Base-by-base conservation (phyloP, 2,888 invertebrate species). In the Tenthredo amoena region DNA sequence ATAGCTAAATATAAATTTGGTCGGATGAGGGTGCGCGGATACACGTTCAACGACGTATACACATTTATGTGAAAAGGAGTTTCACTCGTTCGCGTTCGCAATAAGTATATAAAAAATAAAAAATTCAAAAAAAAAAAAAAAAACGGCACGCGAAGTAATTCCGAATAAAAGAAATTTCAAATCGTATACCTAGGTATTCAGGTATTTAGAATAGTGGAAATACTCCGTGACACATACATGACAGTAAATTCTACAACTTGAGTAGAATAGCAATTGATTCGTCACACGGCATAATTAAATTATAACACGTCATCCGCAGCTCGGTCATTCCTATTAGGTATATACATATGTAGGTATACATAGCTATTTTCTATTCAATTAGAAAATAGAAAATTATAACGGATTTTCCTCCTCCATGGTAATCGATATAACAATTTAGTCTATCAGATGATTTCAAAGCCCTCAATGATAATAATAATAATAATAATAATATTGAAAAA, bases 1-100 rank as follows among this genome's bases (percentile, higher is more conserved):
- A 77, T 77, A 77, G 50, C 76, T 40, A 55, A 77, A 76, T 40
- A 47, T 47, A 76, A 76, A 76, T 76, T 55, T 34, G 26, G 47
- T 31, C 9, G 72, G 40, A 43, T 40, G 43, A 18, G 12, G 31
- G 68, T 68, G 34, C 34, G 34, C 26, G 18, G 1, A 26, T 68
- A 74, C 26, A 74, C 43, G 31, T 34, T 34, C 34, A 7, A 74
- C 31, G 34, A n/a, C 55, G 2, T 37, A 37, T 37, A 37, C 62
- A 26, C 62, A 26, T 2, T 7, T 1, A n/a, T 55, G 7, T 55
- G 1, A 55, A 55, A 55, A 55, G n/a, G 55, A 55, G n/a, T 55
- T 55, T n/a, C 55, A 55, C 55, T 55, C n/a, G n/a, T 55, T 55
- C n/a, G 55, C 55, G 7, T 55, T 7, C n/a, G 18, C 55, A 55